These are phyloP conservation scores for Lanius collurio DNA, from an alignment of 2,113 vertebrate species.

Conservation along the genomic window DNA sequence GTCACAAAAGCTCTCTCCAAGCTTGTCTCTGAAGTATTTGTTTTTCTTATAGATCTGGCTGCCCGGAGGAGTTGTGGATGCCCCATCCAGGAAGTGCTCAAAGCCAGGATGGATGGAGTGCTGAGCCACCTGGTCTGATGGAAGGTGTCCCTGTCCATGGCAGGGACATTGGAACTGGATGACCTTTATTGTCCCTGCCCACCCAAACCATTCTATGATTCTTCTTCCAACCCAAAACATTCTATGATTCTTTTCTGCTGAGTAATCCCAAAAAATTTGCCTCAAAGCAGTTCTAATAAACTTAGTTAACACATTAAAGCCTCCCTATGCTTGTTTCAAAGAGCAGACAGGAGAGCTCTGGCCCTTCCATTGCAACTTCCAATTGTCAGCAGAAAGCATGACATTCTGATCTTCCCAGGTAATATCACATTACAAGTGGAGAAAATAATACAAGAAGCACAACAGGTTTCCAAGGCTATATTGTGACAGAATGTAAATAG, in stretches of 20 bases:
- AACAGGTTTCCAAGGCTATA: neutral
- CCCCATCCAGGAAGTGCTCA: neutral
- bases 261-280: neutral
- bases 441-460: neutral
- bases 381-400: neutral
- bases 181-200: neutral
- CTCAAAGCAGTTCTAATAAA: neutral
- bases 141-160: neutral
- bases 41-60: neutral
- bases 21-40: neutral
- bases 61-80: neutral
- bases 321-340: neutral
- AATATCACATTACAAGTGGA: neutral
- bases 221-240: neutral
- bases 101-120: neutral
- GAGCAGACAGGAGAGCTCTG: neutral
- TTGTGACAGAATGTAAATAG: neutral
- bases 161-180: fast-evolving
- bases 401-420: neutral
- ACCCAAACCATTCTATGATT: neutral
- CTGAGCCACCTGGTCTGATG: neutral
- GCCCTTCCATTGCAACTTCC: neutral
- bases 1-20: neutral
- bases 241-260: neutral
- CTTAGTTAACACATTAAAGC: neutral